Conservation (phyloP, 2,113 vertebrate species). For the Australoheros scitulus region DNA sequence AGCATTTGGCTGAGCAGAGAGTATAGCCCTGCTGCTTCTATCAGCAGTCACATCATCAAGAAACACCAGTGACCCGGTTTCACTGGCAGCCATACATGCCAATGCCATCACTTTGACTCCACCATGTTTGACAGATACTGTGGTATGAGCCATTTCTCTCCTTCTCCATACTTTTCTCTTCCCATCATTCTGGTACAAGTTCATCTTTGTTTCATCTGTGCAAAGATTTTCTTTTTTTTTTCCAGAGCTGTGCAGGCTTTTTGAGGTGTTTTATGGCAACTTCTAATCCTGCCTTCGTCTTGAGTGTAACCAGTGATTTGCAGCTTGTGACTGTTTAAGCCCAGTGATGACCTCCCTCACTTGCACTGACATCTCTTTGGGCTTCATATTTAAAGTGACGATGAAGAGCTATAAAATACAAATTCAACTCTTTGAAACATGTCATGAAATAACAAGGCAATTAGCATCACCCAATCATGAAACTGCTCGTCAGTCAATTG, state of each 20-base stretch:
- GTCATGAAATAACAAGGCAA: neutral
- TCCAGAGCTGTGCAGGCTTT: neutral
- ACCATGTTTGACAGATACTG: neutral
- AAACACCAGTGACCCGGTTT: neutral
- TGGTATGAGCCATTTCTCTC: neutral
- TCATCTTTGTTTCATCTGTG: neutral
- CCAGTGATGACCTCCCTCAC: neutral
- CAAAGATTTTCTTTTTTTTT: too few species aligned
- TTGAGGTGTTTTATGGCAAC: neutral
- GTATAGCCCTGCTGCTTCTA: neutral
- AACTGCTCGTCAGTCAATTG: neutral
- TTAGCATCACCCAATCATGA: too few species aligned
- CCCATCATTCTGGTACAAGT: neutral
- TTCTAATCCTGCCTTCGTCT: neutral
- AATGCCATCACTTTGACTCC: too few species aligned
- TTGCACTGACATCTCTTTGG: neutral
- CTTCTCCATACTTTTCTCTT: neutral
- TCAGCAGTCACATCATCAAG: neutral
- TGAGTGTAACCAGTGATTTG: neutral
- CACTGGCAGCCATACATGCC: too few species aligned
- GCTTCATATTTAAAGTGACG: too few species aligned
- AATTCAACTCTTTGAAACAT: neutral
- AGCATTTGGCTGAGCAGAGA: too few species aligned
- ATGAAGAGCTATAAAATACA: neutral
- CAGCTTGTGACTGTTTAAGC: neutral